Percentiles rank a stretch among this genome's conserved stretches.
These are phyloP conservation scores for Andrena bucephala DNA, from an alignment of 2,888 invertebrate genomes.

Conservation along the genomic window DNA sequence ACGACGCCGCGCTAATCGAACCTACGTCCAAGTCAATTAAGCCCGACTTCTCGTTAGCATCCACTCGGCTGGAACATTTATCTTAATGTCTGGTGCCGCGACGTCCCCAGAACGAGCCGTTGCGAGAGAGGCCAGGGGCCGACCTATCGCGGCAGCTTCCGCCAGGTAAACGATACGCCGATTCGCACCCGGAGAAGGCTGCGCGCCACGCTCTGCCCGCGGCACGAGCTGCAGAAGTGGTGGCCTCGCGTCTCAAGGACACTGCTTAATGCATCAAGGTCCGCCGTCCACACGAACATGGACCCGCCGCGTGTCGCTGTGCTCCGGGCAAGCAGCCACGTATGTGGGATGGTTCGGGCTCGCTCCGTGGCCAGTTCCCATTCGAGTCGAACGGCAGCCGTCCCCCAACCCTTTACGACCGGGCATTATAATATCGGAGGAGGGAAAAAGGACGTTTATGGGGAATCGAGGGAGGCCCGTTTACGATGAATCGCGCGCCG, in stretches of 20 bases:
- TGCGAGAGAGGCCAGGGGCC: constrained; percentile 8
- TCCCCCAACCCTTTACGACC: constrained; percentile 43
- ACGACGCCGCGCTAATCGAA: constrained; percentile 19
- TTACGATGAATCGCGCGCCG: constrained; percentile 1
- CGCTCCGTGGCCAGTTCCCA: constrained; percentile 44
- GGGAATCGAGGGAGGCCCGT: not conserved
- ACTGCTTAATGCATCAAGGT: constrained; percentile 58
- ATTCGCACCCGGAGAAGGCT: constrained; percentile 58
- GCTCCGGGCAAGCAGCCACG: constrained; percentile 20
- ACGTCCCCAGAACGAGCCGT: constrained; percentile 7
- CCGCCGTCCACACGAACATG: constrained; percentile 43
- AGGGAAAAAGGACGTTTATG: constrained; percentile 25
- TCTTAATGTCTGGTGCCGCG: not conserved
- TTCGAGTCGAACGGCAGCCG: constrained; percentile 53
- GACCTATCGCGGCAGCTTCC: constrained; percentile 66
- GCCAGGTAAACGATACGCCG: constrained; percentile 70
- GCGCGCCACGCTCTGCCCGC: constrained; percentile 35
- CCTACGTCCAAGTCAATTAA: constrained; percentile 9
- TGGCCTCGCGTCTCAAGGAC: constrained; percentile 63
- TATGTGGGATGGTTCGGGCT: not conserved
- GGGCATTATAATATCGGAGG: constrained; percentile 41
- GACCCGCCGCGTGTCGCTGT: constrained; percentile 27
- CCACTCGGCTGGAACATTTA: not conserved
- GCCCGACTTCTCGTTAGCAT: constrained; percentile 2
- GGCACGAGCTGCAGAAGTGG: constrained; percentile 46